Conservation (phyloP, 2,797 vertebrate genomes). For the Falco peregrinus region DNA sequence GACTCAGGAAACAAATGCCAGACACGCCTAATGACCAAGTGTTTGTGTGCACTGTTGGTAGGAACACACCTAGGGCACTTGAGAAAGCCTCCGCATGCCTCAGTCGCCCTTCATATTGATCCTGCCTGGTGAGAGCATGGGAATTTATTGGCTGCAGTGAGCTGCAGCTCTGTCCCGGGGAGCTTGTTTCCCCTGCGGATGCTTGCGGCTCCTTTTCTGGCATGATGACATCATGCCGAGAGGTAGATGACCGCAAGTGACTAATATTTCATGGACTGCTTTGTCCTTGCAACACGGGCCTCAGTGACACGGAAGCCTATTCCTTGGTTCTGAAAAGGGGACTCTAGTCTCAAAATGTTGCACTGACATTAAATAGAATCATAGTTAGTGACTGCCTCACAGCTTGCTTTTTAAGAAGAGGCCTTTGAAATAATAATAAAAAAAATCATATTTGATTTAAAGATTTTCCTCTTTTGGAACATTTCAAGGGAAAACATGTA, state of each 20-base stretch:
- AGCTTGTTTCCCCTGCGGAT: not conserved
- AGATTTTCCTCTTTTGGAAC: not conserved
- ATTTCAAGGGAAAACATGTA: not conserved
- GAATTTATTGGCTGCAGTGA: accelerated
- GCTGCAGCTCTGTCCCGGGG: not conserved
- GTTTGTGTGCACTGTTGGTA: not conserved
- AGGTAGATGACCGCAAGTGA: not conserved
- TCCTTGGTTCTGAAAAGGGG: not conserved
- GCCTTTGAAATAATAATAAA: not conserved
- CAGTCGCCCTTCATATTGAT: accelerated
- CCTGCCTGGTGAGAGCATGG: accelerated
- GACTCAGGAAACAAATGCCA: not conserved
- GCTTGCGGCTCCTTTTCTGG: not conserved
- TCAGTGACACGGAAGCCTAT: not conserved
- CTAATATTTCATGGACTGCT: not conserved
- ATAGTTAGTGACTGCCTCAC: not conserved
- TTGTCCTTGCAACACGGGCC: not conserved
- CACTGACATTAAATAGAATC: not conserved
- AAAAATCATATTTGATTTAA: not conserved
- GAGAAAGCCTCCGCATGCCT: accelerated
- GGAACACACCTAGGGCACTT: not conserved
- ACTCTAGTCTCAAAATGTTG: not conserved
- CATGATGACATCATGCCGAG: not conserved
- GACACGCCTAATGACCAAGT: not conserved
- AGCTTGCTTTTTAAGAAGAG: not conserved